Evolutionary conservation across 2,888 invertebrate species (phyloP), one percentile per base, ranked within the genome.

Genomic region (Polymixis flavicincta): DNA sequence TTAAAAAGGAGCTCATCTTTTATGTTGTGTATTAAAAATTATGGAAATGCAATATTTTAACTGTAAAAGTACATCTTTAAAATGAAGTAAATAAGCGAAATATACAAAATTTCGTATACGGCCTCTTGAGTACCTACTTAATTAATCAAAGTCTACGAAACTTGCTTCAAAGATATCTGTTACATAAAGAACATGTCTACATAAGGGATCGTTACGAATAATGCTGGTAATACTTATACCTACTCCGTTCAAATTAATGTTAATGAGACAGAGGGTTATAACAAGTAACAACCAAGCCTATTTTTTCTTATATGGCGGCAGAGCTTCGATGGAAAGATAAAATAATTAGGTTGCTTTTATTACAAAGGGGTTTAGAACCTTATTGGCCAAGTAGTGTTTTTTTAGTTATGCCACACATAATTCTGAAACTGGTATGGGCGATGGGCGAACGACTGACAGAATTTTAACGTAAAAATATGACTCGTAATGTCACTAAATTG

Each of bases 81-180:
- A 37, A 37, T 37, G 5, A 37, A 37, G 37, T 37, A 37, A 37
- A 37, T 37, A 5, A 37, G 37, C 5, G 37, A 37, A 3, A 37
- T 37, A 37, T 3, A 37, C 37, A 37, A 37, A 3, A 37, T 37
- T 37, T 37, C 37, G 37, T 72, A 19, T 52, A 55, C 60, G 63
- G 52, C 32, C 42, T 74, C n/a, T 45, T 28, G 19, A 67, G 14
- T 72, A 52, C 60, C 68, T 59, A 83, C 66, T 37, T 37, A 50
- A 52, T 60, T 28, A 80, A 61, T 72, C 45, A 65, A 71, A 70
- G 55, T 61, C 50, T 19, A 48, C 4, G 48, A 63, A 77, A 63
- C 59, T 60, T 45, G 48, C 63, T 67, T 85, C 81, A 84, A 77
- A 74, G 82, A 66, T 85, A 77, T 80, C 55, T 66, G 45, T 72